phyloP scores from a whole-genome alignment of 2,888 invertebrate genomes.

The Cryptocheilus praepositus region DNA sequence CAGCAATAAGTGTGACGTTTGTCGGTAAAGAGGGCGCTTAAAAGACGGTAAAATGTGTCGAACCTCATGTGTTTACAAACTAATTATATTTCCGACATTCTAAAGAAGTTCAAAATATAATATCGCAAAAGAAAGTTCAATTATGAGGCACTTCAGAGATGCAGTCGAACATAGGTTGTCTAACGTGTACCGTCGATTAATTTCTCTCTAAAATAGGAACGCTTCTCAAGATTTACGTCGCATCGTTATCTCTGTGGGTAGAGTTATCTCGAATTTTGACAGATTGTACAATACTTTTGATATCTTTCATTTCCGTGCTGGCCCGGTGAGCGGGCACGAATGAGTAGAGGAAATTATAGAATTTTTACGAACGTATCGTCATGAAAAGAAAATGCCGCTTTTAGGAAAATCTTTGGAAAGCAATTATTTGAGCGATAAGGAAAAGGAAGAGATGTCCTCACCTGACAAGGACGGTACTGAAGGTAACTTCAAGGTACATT shows the following conservation, averaged over 20 bases:
- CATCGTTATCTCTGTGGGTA: constrained; percentile 18
- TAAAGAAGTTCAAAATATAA: too few relatives aligned
- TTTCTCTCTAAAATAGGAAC: constrained; percentile 27
- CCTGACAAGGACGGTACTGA: constrained; percentile 76
- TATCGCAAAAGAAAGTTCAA: too few relatives aligned
- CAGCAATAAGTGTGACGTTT: too few relatives aligned
- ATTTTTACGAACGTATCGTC: constrained; percentile 14
- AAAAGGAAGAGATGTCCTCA: constrained; percentile 51
- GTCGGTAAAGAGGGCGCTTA: too few relatives aligned
- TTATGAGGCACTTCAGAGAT: too few relatives aligned
- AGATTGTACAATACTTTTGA: constrained; percentile 22
- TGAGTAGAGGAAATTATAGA: constrained; percentile 13
- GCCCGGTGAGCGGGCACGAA: constrained; percentile 11
- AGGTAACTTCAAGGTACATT: constrained; percentile 81
- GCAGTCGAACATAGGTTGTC: constrained; percentile 10
- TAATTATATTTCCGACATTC: too few relatives aligned
- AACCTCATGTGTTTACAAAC: too few relatives aligned
- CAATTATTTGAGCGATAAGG: constrained; percentile 53
- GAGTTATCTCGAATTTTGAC: constrained; percentile 18
- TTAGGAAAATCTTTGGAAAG: constrained; percentile 32
- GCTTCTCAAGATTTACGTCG: constrained; percentile 21
- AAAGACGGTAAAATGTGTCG: too few relatives aligned
- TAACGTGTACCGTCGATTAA: constrained; percentile 40
- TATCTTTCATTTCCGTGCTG: constrained; percentile 13
- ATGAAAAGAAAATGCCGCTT: constrained; percentile 40